Percentiles rank a stretch among this genome's conserved stretches.
Conservation (phyloP, 2,888 invertebrate genomes). For the Allacma fusca region DNA sequence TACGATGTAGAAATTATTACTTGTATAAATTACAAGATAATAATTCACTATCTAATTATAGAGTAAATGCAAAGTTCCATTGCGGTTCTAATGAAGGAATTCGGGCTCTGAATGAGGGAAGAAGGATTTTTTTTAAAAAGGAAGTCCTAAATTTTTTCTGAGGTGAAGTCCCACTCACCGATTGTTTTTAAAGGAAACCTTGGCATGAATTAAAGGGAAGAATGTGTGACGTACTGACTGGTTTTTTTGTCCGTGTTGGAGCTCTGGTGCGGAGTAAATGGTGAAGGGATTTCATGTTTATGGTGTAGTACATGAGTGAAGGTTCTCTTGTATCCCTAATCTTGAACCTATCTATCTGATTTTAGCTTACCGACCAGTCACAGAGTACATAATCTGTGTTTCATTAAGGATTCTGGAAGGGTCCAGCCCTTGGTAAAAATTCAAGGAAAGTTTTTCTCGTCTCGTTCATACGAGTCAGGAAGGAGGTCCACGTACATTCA, state of each 20-base stretch:
- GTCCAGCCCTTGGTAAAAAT: constrained; percentile 49
- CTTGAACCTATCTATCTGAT: constrained; percentile 1
- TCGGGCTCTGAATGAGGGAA: background rate
- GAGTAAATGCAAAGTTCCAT: constrained; percentile 4
- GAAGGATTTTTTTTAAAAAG: background rate
- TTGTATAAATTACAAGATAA: constrained; percentile 1
- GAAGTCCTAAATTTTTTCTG: background rate
- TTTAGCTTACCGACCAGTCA: background rate
- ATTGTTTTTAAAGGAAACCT: constrained; percentile 22
- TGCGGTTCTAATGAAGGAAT: constrained; percentile 9
- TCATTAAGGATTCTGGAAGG: constrained; percentile 48
- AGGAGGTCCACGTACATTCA: constrained; percentile 49
- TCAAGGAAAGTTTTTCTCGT: constrained; percentile 41
- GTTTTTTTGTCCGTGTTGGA: background rate
- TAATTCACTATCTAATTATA: constrained; percentile 16
- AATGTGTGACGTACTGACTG: constrained; percentile 16
- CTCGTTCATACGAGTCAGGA: constrained; percentile 41
- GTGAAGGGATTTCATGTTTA: constrained; percentile 22
- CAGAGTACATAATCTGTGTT: constrained; percentile 24
- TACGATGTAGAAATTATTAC: constrained; percentile 5
- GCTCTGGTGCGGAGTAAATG: background rate
- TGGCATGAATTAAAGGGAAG: constrained; percentile 20
- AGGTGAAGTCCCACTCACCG: background rate
- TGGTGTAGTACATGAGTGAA: background rate
- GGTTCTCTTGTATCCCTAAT: constrained; percentile 7